Evolutionary conservation across 2,888 invertebrate genomes (phyloP).

Genomic region (Pteria penguin): DNA sequence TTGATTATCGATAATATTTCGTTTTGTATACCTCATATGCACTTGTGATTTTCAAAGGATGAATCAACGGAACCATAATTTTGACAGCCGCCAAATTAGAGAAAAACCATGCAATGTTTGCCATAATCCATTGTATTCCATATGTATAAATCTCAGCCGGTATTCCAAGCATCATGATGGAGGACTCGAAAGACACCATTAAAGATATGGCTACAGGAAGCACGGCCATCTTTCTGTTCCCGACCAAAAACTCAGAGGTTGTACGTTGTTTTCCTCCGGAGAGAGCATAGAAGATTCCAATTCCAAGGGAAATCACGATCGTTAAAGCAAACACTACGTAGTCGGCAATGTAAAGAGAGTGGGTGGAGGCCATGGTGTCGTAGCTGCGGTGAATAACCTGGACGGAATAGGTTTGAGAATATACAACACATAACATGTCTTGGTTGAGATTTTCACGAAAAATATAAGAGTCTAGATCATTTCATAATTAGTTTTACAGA

Average conservation of each 20-base stretch:
- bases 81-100: conserved; percentile 47
- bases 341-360: conserved; percentile 24
- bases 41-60: conserved; percentile 59
- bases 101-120: conserved; percentile 44
- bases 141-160: conserved; percentile 62
- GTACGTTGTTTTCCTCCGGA: conserved; percentile 39
- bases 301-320: conserved; percentile 31
- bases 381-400: no score
- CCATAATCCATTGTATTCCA: conserved; percentile 50
- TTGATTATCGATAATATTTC: no score
- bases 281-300: conserved; percentile 38
- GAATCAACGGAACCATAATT: conserved; percentile 57
- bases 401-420: no score
- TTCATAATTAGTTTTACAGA: no score
- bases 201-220: conserved; percentile 42
- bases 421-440: no score
- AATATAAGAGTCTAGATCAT: no score
- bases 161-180: conserved; percentile 65
- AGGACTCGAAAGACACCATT: conserved; percentile 63
- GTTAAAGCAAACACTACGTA: conserved; percentile 36
- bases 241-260: conserved; percentile 35
- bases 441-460: no score
- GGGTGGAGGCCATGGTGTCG: background rate
- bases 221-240: conserved; percentile 38
- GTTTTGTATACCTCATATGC: conserved; percentile 63